Evolutionary conservation across 2,113 vertebrate species (phyloP).

Genomic region (Centrocercus urophasianus): DNA sequence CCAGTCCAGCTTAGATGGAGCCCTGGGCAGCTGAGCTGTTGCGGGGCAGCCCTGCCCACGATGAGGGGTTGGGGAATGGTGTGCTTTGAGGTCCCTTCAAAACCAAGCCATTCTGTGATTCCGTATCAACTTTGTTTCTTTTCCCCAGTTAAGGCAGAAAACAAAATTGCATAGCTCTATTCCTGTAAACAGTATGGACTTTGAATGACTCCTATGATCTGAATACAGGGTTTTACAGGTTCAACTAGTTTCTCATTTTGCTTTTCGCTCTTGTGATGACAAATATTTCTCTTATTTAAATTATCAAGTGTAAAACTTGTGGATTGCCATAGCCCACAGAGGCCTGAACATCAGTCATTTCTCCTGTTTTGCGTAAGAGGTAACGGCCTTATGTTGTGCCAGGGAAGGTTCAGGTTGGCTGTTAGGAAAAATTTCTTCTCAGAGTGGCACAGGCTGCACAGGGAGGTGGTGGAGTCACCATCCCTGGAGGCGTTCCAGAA

Average conservation of each 20-base stretch:
- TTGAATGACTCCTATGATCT: background rate
- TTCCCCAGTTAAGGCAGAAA: background rate
- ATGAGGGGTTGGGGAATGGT: too few relatives aligned
- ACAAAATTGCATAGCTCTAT: background rate
- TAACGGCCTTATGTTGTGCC: too few relatives aligned
- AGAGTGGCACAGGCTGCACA: too few relatives aligned
- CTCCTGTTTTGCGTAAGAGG: background rate
- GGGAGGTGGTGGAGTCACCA: too few relatives aligned
- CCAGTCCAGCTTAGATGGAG: too few relatives aligned
- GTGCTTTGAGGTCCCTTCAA: too few relatives aligned
- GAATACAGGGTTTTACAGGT: background rate
- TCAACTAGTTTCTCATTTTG: background rate
- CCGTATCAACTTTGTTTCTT: background rate
- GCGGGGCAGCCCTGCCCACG: too few relatives aligned
- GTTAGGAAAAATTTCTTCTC: too few relatives aligned
- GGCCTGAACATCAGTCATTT: background rate
- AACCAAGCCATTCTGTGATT: too few relatives aligned
- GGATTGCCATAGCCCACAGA: background rate
- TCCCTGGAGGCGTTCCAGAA: too few relatives aligned
- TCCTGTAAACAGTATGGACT: background rate
- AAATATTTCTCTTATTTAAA: background rate
- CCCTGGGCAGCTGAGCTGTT: too few relatives aligned
- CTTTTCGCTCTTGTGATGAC: background rate
- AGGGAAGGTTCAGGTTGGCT: too few relatives aligned
- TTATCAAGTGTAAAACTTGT: background rate